These are phyloP conservation scores for Lichenostomus cassidix DNA, from an alignment of 2,113 vertebrate species.

Conservation along the genomic window DNA sequence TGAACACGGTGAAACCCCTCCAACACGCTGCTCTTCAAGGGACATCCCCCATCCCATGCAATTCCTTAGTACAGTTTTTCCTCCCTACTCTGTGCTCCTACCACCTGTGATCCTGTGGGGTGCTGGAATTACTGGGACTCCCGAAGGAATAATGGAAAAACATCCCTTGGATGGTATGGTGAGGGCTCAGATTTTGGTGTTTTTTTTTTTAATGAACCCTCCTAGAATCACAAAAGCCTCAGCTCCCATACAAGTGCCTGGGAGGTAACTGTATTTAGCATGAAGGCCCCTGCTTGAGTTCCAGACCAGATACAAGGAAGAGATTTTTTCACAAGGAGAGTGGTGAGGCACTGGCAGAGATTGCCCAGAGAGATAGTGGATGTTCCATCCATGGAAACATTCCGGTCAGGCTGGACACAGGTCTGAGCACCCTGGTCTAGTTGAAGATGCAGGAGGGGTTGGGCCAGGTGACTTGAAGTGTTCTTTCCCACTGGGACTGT, in stretches of 20 bases:
- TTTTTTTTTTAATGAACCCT: neutral
- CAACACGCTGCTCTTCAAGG: neutral
- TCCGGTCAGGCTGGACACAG: neutral
- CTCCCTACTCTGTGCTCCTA: neutral
- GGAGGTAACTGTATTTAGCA: neutral
- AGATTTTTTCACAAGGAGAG: neutral
- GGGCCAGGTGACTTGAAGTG: neutral
- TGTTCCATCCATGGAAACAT: neutral
- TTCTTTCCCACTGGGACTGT: neutral
- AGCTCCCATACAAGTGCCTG: neutral
- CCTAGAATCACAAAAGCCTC: neutral
- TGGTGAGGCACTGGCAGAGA: neutral
- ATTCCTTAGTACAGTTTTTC: neutral
- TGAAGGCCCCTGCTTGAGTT: neutral
- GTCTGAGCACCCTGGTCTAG: neutral
- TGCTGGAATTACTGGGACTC: neutral
- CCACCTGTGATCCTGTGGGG: neutral
- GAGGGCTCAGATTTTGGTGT: accelerated
- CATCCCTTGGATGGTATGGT: neutral
- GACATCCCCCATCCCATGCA: no score
- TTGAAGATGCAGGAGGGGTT: neutral
- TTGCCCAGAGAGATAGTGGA: neutral
- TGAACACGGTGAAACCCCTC: neutral
- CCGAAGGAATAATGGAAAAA: neutral
- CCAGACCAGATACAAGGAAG: neutral